Conservation (phyloP, 2,888 invertebrate genomes). For the Zygothrica quintamaculata region DNA sequence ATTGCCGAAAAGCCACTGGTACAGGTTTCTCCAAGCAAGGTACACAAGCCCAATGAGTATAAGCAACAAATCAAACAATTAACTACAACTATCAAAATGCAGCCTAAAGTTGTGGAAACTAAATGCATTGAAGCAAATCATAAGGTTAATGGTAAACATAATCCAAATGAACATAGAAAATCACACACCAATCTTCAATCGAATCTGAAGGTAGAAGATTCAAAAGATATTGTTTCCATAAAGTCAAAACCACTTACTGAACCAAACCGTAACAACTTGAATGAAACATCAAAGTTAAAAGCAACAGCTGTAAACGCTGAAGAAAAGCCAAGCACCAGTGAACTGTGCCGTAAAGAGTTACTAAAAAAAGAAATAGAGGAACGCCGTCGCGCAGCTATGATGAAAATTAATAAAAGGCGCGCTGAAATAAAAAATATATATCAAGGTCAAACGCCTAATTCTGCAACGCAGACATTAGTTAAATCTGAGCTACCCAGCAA, state of each 20-base stretch:
- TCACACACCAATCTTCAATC: too few relatives aligned
- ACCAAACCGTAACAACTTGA: not conserved
- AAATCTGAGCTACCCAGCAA: too few relatives aligned
- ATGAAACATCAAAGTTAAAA: not conserved
- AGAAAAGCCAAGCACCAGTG: slow-evolving; percentile 67
- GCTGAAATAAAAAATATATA: slow-evolving; percentile 33
- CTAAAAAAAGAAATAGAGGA: slow-evolving; percentile 62
- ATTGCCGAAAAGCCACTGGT: not conserved
- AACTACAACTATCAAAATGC: too few relatives aligned
- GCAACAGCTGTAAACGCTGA: not conserved
- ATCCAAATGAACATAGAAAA: too few relatives aligned
- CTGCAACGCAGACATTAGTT: not conserved
- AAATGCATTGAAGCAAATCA: too few relatives aligned
- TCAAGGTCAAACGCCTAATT: slow-evolving; percentile 2
- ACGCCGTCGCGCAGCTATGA: slow-evolving; percentile 58
- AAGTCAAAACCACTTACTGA: slow-evolving; percentile 15
- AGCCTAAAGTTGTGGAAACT: too few relatives aligned
- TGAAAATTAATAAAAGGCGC: slow-evolving; percentile 59
- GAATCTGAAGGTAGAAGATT: too few relatives aligned
- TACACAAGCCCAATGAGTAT: slow-evolving; percentile 30
- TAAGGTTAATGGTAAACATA: too few relatives aligned
- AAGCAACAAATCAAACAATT: not conserved
- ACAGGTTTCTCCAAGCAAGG: slow-evolving; percentile 19
- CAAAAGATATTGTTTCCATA: too few relatives aligned
- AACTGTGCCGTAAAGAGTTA: slow-evolving; percentile 42